Evolutionary conservation across 2,888 invertebrate genomes (phyloP).

Genomic region (Heliconius ismenius): DNA sequence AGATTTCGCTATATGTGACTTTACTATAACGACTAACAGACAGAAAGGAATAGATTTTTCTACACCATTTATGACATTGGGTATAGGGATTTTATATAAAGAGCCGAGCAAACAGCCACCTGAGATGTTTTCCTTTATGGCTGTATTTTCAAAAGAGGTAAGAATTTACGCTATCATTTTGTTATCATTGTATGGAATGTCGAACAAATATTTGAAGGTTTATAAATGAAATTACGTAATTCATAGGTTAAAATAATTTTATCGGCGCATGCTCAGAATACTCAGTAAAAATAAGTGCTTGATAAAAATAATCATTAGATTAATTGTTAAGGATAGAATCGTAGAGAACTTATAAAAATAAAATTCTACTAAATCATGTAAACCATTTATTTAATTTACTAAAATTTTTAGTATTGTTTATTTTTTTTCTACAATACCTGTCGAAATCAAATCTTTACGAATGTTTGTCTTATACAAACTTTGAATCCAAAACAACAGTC

Average conservation of each 20-base stretch:
- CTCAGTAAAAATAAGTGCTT: not conserved
- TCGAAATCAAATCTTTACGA: not conserved
- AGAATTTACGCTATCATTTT: conserved; percentile 28
- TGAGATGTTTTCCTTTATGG: conserved; percentile 94
- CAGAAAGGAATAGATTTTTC: conserved; percentile 96
- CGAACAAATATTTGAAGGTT: not conserved
- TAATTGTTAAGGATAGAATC: not conserved
- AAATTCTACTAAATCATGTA: too few species aligned
- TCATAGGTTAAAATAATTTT: not conserved
- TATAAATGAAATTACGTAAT: not conserved
- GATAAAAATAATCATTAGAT: not conserved
- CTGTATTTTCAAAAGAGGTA: conserved; percentile 90
- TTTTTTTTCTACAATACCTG: too few species aligned
- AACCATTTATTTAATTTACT: too few species aligned
- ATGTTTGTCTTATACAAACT: not conserved
- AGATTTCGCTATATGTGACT: conserved; percentile 94
- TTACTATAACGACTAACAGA: conserved; percentile 92
- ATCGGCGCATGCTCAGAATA: not conserved
- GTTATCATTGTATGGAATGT: not conserved
- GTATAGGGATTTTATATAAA: conserved; percentile 93
- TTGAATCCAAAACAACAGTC: not conserved
- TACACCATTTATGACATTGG: conserved; percentile 96
- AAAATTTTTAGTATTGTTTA: too few species aligned
- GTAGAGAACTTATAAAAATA: too few species aligned
- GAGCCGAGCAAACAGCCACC: conserved; percentile 93